Conservation (phyloP, 2,113 vertebrate species). For the Ia io region DNA sequence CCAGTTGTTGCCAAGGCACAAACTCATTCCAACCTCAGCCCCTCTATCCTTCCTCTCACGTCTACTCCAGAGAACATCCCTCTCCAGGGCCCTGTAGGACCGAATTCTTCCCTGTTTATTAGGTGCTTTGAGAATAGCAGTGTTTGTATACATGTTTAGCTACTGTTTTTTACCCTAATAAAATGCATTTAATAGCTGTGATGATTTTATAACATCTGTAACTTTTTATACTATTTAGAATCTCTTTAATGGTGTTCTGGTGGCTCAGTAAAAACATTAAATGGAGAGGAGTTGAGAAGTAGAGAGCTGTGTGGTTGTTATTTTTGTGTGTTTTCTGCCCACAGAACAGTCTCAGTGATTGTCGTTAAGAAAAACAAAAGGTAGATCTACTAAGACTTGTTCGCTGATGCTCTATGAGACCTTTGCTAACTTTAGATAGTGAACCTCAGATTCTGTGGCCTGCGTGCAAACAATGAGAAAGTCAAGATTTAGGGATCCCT, state of each 20-base stretch:
- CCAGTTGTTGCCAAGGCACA: not conserved
- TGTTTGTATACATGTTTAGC: not conserved
- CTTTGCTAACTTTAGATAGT: constrained; percentile 14
- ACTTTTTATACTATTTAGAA: not conserved
- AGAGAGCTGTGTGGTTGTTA: not conserved
- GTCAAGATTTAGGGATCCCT: not conserved
- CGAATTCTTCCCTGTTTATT: not conserved
- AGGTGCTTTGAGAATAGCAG: not conserved
- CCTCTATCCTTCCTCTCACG: not conserved
- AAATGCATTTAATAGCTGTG: constrained; percentile 44
- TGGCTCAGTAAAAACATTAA: not conserved
- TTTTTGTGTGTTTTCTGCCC: not conserved
- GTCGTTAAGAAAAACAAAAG: not conserved
- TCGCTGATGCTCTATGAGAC: not conserved
- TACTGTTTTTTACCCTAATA: constrained; percentile 3
- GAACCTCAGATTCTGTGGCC: not conserved
- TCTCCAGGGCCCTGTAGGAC: not conserved
- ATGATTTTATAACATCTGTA: constrained; percentile 55
- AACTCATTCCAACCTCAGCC: not conserved
- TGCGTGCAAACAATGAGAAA: not conserved
- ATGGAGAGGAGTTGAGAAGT: not conserved
- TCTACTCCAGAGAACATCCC: not conserved
- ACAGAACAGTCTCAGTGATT: not conserved
- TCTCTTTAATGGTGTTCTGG: not conserved
- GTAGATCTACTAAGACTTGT: not conserved